Percentiles rank a stretch among this genome's conserved stretches.
phyloP scores from a whole-genome alignment of 2,888 invertebrate genomes.

The Euzetes globulus region DNA sequence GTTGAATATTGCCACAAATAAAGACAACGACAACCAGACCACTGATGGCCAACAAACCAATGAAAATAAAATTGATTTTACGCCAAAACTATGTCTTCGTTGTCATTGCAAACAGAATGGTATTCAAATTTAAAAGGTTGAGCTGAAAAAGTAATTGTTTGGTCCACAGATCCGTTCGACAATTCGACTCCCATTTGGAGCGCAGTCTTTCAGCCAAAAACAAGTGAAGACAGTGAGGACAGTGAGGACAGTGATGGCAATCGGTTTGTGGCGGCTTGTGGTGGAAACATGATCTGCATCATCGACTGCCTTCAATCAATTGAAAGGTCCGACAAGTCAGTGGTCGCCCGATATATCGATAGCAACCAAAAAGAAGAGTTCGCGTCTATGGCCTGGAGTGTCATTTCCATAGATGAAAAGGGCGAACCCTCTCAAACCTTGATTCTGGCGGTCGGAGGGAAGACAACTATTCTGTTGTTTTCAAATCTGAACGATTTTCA shows the following conservation, averaged over 20 bases:
- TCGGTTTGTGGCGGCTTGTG: constrained; percentile 50
- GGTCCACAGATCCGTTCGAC: not conserved
- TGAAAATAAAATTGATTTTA: not conserved
- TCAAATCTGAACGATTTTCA: not conserved
- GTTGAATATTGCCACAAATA: not conserved
- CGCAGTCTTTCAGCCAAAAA: constrained; percentile 1
- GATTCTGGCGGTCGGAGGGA: constrained; percentile 3
- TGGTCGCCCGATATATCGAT: constrained; percentile 17
- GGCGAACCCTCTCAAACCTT: not conserved
- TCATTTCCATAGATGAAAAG: not conserved
- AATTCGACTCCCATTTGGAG: constrained; percentile 3
- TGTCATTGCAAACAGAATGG: constrained; percentile 13
- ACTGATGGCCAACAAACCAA: not conserved
- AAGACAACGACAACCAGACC: not conserved
- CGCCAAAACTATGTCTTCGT: not conserved
- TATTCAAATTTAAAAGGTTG: not conserved
- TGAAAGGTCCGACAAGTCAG: not conserved
- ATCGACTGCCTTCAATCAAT: constrained; percentile 47
- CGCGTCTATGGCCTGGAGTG: not conserved
- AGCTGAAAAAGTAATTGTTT: too few species aligned
- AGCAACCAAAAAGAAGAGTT: not conserved
- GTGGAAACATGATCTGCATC: constrained; percentile 51
- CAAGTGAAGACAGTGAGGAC: too few species aligned
- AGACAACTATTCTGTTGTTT: not conserved
- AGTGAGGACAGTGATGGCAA: not conserved